These are phyloP conservation scores for Pollenia griseotomentosa DNA, from an alignment of 2,888 invertebrate genomes.

Conservation along the genomic window DNA sequence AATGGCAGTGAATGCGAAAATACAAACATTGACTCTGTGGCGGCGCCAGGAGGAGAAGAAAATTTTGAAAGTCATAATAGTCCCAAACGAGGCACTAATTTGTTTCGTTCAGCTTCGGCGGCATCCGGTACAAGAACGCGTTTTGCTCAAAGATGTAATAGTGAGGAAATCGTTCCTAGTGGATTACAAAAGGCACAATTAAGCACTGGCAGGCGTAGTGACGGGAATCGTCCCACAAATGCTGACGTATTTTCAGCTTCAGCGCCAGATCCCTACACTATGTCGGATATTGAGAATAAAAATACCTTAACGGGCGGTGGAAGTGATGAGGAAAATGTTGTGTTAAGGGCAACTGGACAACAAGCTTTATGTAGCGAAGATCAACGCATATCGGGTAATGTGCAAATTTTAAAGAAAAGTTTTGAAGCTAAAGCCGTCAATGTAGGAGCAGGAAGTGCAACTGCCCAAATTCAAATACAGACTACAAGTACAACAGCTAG, in stretches of 20 bases:
- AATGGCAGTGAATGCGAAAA: conserved; percentile 75
- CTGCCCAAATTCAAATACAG: conserved; percentile 49
- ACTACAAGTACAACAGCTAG: conserved; percentile 2
- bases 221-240: conserved; percentile 73
- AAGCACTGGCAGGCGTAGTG: conserved; percentile 72
- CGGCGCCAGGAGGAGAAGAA: conserved; percentile 57
- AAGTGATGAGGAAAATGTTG: conserved; percentile 76
- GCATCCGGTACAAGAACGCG: conserved; percentile 80
- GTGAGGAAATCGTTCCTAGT: conserved; percentile 82
- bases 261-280: conserved; percentile 85
- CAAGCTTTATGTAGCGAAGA: conserved; percentile 78
- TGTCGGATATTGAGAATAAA: conserved; percentile 81
- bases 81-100: conserved; percentile 77
- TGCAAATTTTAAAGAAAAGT: conserved; percentile 93
- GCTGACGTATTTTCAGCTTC: conserved; percentile 85
- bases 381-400: conserved; percentile 88
- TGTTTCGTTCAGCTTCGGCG: conserved; percentile 82
- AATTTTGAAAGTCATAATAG: conserved; percentile 25
- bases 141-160: conserved; percentile 82
- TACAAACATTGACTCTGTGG: conserved; percentile 62
- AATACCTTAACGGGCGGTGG: conserved; percentile 71
- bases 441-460: conserved; percentile 73
- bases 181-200: conserved; percentile 28
- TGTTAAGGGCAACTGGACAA: conserved; percentile 76
- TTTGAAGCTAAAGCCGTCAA: conserved; percentile 91